A percentile compares a stretch with the other conserved stretches of the same genome.
These are phyloP conservation scores for Pseudopodoces humilis DNA, from an alignment of 2,113 vertebrate species.

Conservation along the genomic window DNA sequence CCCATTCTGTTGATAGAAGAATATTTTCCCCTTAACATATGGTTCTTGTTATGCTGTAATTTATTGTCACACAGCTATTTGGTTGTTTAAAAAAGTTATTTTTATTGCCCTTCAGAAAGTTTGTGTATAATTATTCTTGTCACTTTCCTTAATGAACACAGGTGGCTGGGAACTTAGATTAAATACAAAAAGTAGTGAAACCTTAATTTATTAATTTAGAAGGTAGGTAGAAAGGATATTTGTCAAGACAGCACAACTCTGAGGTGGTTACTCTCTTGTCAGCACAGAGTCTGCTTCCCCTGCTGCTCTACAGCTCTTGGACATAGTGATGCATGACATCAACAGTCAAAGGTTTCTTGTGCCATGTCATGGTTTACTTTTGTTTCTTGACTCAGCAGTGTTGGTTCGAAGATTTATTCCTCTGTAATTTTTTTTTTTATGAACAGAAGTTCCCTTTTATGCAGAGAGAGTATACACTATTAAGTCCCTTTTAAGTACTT, in stretches of 20 bases:
- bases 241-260: background rate
- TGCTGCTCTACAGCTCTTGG: background rate
- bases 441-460: background rate
- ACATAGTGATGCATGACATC: too few relatives aligned
- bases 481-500: background rate
- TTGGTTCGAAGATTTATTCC: background rate
- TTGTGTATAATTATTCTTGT: background rate
- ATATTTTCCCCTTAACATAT: background rate
- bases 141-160: background rate
- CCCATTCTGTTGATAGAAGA: background rate
- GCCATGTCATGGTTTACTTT: background rate
- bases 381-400: background rate
- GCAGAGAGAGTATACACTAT: background rate
- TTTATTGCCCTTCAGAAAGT: background rate
- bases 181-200: background rate
- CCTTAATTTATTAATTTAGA: background rate
- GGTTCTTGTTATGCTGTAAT: background rate
- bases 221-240: background rate
- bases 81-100: background rate
- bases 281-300: background rate
- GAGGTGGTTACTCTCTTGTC: background rate
- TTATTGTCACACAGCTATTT: background rate
- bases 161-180: background rate
- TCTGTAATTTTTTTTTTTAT: background rate
- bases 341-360: background rate